Conservation (phyloP, 2,113 vertebrate genomes). For the Anthoscopus minutus region DNA sequence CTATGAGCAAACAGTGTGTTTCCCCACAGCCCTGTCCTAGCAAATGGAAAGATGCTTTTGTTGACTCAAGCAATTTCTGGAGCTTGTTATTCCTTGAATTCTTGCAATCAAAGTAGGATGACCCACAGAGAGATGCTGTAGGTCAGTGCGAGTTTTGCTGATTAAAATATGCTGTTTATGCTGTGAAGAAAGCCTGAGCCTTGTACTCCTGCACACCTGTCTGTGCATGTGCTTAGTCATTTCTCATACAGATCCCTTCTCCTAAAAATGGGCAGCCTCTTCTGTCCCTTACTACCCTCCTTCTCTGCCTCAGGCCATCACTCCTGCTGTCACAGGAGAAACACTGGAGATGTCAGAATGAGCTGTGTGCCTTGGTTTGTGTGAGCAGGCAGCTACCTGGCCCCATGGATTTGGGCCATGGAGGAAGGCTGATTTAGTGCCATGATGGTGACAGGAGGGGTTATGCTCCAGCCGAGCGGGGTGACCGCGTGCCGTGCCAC, state of each 20-base stretch:
- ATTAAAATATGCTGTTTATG: not conserved
- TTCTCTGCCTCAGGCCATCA: not conserved
- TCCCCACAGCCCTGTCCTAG: not conserved
- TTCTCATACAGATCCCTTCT: not conserved
- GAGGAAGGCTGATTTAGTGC: not conserved
- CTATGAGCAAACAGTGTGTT: not conserved
- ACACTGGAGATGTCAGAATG: not conserved
- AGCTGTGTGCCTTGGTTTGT: not conserved
- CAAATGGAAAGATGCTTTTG: not conserved
- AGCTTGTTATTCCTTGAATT: not conserved
- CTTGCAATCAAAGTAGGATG: not conserved
- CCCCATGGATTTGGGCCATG: not conserved
- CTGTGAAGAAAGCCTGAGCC: not conserved
- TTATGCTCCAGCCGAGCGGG: not conserved
- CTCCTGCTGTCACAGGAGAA: not conserved
- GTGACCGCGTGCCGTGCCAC: not conserved
- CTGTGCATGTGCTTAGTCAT: not conserved
- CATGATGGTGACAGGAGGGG: fast-evolving
- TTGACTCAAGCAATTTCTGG: not conserved
- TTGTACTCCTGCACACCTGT: not conserved
- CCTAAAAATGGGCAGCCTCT: not conserved
- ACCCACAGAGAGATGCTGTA: not conserved
- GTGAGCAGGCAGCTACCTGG: not conserved
- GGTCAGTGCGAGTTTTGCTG: not conserved
- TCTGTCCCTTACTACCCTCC: not conserved